Evolutionary conservation across 1,140 invertebrate genomes (phyloP), one percentile per base, ranked within the genome.

Genomic region (Muscidifurax raptorellus): DNA sequence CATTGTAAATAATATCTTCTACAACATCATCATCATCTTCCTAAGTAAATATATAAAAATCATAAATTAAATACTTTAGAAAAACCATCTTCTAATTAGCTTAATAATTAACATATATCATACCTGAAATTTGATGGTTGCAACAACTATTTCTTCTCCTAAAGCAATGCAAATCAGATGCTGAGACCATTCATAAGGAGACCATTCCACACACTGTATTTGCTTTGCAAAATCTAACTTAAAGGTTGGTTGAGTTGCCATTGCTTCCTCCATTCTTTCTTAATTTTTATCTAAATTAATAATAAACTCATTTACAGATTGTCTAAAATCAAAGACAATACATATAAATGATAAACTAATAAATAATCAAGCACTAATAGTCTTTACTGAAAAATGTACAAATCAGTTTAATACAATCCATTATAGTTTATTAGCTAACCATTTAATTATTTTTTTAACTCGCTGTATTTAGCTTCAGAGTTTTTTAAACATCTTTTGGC

Each of bases 161-260:
- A 94, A 88, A 18, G 91, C 94, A 25, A 94, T 90, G 66, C 93
- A 93, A 83, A 94, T 92, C 80, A 94, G 88, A 87, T 94, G 89
- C 64, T 94, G 93, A 25, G 93, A 94, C 92, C 93, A 94, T 84
- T 94, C 93, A 86, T 91, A 94, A 18, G 93, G 94, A 10, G 94
- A 94, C 78, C 94, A 92, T 85, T 94, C 93, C 0, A 94, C 92
- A 72, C 89, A 89, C 36, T 92, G 89, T 64, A 94, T 90, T 89
- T 92, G 90, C 27, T 92, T 90, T 22, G 89, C 84, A 86, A 94
- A 93, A 83, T 88, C 88, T 1, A 92, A 85, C 87, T 92, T 92
- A 75, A 89, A 91, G 9, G 90, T 90, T 59, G 91, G 90, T 74
- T 88, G 87, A 83, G 88, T 90, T 13, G 87, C 84, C 18, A 91